Base-by-base conservation (phyloP, 2,888 invertebrate species). In the Epistrophella euchroma region DNA sequence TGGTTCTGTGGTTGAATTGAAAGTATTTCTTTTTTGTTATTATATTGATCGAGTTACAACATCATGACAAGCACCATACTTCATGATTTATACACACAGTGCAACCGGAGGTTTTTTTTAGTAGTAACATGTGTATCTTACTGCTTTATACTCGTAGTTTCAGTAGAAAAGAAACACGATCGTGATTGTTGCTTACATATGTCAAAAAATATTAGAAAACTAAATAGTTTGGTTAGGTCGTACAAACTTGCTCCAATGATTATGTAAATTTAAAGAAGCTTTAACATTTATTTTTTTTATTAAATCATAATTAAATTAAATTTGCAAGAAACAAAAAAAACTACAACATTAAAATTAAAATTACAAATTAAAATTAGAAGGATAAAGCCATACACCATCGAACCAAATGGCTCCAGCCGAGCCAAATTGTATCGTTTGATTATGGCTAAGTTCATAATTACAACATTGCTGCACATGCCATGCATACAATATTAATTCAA, bases 21-120 rank as follows among this genome's bases (percentile, higher is more conserved):
- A 3, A 4, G 5, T 58, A 35, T 22, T 17, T 47, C 28, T 62
- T 43, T 62, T 25, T 25, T 1, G 37, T 15, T 5, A 25, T 62
- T 6, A 64, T 47, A 47, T 64, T 64, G 64, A 64, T 64, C 64
- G 45, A 45, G 64, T 64, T 64, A 47, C 64, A n/a, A n/a, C n/a
- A n/a, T n/a, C n/a, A 11, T 47, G 22, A 10, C 15, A 64, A 60
- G 22, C 22, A 40, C 15, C 13, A n/a, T n/a, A 47, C 32, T 47
- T 19, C 19, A 47, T 45, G 11, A 22, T 37, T 17, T 45, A 45
- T 4, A 62, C 45, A 45, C 17, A 28, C 9, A 19, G 13, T 45
- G 45, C 45, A 45, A 64, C 13, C 11, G 19, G 32, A 47, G 64
- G 64, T 17, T 4, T 28, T 17, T 17, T 45, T 45, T 45, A 17